Evolutionary conservation across 2,113 vertebrate species (phyloP), one percentile per base, ranked within the genome.

Genomic region (Melanocharis versteri): DNA sequence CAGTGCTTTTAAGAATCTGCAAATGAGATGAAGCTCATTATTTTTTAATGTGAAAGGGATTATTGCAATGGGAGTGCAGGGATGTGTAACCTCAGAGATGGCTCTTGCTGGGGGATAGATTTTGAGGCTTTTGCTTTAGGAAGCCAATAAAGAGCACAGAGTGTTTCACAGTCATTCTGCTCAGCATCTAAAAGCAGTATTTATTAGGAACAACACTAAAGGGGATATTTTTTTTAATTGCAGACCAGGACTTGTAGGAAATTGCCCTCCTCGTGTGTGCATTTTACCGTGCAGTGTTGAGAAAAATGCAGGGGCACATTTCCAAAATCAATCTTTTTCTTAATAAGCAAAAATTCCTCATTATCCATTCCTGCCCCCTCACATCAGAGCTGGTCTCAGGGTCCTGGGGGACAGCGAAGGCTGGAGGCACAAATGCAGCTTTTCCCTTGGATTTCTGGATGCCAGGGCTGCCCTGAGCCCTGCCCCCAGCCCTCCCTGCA

Each of bases 21-120:
- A 94, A 91, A 97, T 93, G 95, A 96, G 94, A 94, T 87, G 92
- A 78, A 80, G 54, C 71, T 97, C 97, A 97, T 98, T 96, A 97
- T 93, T 97, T 97, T 98, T 98, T 98, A 92, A 98, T 97, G 97
- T 58, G 77, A 72, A 94, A 73, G 93, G 93, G 95, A 95, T 96
- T 91, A 90, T 80, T 87, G 90, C 33, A 12, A 85, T 94, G 80
- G 89, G 30, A 62, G 82, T 64, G 65, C 20, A 42, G 87, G 88
- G 58, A 57, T 82, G 21, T 39, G 64, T 47, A 90, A 76, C 84
- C 61, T 88, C 69, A 64, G 60, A 73, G 78, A 31, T 27, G 71
- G 28, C 53, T 57, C 87, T 90, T 92, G 61, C 73, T 90, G 78
- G 60, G 66, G 86, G 87, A 87, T 69, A 11, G 30, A 39, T 44